phyloP scores from a whole-genome alignment of 2,888 invertebrate genomes.

The Blera fallax region DNA sequence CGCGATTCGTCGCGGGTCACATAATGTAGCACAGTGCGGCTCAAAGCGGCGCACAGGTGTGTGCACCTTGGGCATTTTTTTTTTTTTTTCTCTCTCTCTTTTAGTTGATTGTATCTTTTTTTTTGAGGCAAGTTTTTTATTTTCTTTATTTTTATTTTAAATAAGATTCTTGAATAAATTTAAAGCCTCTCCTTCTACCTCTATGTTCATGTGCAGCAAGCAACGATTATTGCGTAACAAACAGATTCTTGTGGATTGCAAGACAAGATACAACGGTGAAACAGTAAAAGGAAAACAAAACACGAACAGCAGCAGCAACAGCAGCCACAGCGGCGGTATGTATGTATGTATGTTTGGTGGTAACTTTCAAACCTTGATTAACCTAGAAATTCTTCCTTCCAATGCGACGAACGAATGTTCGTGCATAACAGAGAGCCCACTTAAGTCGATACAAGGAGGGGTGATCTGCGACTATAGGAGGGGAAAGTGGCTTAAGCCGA shows the following conservation, averaged over 20 bases:
- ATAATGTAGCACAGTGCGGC: conserved; percentile 48
- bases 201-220: neutral
- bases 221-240: conserved; percentile 58
- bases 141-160: neutral
- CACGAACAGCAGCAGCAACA: neutral
- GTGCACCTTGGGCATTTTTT: conserved; percentile 40
- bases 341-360: neutral
- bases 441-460: neutral
- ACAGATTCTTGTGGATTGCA: conserved; percentile 52
- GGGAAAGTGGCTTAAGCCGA: conserved; percentile 51
- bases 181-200: neutral
- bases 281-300: conserved; percentile 50
- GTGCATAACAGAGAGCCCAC: conserved; percentile 29
- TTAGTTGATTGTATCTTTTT: conserved; percentile 14
- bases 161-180: conserved; percentile 54
- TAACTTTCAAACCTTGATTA: conserved; percentile 72
- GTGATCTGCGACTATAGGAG: neutral
- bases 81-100: conserved; percentile 1
- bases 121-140: neutral
- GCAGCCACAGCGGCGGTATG: neutral
- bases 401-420: conserved; percentile 48
- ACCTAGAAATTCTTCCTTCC: conserved; percentile 68
- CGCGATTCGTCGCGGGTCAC: conserved; percentile 59
- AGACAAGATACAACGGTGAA: conserved; percentile 31
- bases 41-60: conserved; percentile 64